These are phyloP conservation scores for Maniola jurtina DNA, from an alignment of 1,140 invertebrate genomes.

Conservation along the genomic window DNA sequence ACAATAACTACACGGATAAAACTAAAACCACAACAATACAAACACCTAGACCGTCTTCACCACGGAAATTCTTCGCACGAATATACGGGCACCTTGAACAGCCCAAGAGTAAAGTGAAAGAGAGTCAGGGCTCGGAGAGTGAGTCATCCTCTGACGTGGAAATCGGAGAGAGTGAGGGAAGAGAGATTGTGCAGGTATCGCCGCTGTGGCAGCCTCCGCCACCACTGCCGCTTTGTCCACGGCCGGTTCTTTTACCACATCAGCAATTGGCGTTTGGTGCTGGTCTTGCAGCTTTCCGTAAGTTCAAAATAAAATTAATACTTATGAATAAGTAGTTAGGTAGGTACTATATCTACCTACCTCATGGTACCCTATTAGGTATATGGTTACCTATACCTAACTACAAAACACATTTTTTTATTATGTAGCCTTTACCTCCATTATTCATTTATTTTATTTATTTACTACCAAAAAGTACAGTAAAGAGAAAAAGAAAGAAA, in stretches of 20 bases:
- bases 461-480: too few species aligned
- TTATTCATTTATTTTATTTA: too few species aligned
- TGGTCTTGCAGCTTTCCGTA: constrained; percentile 82
- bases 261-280: constrained; percentile 78
- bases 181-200: constrained; percentile 25
- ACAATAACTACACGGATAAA: constrained; percentile 33
- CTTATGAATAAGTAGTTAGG: too few species aligned
- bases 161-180: constrained; percentile 51
- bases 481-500: too few species aligned
- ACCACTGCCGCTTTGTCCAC: constrained; percentile 59
- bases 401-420: too few species aligned
- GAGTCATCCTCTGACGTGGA: constrained; percentile 76
- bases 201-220: constrained; percentile 57
- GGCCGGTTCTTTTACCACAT: constrained; percentile 61
- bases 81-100: constrained; percentile 82
- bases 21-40: constrained; percentile 45
- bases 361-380: too few species aligned
- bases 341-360: too few species aligned
- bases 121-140: constrained; percentile 45
- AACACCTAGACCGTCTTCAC: constrained; percentile 80
- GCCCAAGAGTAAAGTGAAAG: constrained; percentile 34
- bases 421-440: too few species aligned
- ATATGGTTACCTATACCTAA: too few species aligned
- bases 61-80: constrained; percentile 83
- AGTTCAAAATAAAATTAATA: constrained; percentile 53